Evolutionary conservation across 2,797 vertebrate genomes (phyloP), one percentile per base, ranked within the genome.

Genomic region (Gobio occitaniae): DNA sequence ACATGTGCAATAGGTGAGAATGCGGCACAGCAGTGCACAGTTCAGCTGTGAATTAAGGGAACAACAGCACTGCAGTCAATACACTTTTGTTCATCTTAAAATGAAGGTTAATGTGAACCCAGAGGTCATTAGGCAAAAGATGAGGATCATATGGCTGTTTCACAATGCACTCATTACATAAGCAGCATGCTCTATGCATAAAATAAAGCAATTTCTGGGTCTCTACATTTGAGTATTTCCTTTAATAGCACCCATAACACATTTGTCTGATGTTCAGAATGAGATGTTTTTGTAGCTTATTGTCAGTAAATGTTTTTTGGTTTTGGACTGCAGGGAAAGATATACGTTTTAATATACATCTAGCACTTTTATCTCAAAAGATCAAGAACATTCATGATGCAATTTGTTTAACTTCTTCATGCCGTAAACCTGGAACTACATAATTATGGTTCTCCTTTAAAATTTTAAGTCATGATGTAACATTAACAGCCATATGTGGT

Each of bases 1-100:
- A n/a, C 25, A 56, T 25, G 44, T 52, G 44, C 41, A 36, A 41
- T 19, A 75, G 54, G 25, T 74, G 41, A 82, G 56, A 17, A 61
- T 61, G 15, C 12, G 15, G 25, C 54, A 61, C 80, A 82, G 68
- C 11, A 1, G 41, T 36, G 3, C 44, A 36, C 17, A 38, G 41
- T 63, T 72, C 59, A 50, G 71, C 69, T 2, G 25, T 74, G 19
- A 82, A 72, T 82, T 71, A 71, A 63, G 21, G 41, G 19, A 74
- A n/a, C 17, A 82, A 61, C 41, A 83, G 36, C 50, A 13, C 32
- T 70, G 48, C 15, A 19, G 59, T 52, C 47, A 6, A 36, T 76
- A 9, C 36, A 54, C 32, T 54, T 66, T 38, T 66, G 10, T 83
- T 68, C 61, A 47, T 65, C 44, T 29, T 32, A 65, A 48, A 41